A percentile compares a stretch with the other conserved stretches of the same genome.
These are phyloP conservation scores for Scalopus aquaticus DNA, from an alignment of 2,113 vertebrate species.

Conservation along the genomic window DNA sequence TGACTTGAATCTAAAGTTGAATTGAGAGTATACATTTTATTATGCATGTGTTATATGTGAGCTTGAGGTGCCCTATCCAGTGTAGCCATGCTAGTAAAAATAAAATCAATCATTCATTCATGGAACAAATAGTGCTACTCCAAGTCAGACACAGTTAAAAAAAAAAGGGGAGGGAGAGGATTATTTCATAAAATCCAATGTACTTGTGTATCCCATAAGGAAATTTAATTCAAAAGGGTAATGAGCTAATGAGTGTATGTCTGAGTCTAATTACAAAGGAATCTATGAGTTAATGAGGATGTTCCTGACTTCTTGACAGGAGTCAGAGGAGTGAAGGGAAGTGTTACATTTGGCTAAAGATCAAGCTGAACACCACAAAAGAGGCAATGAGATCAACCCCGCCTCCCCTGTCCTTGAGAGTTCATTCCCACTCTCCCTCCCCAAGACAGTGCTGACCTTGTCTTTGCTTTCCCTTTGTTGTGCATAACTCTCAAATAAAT, in stretches of 20 bases:
- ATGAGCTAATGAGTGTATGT: constrained; percentile 13
- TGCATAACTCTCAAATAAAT: background rate
- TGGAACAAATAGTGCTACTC: background rate
- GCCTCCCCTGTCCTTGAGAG: too few relatives aligned
- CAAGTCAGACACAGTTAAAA: background rate
- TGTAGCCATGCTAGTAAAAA: background rate
- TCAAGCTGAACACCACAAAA: background rate
- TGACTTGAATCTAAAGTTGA: background rate
- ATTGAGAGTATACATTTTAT: background rate
- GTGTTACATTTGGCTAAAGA: background rate
- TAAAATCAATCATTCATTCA: background rate
- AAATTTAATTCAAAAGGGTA: constrained; percentile 36
- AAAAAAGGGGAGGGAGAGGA: background rate
- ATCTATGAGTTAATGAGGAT: background rate
- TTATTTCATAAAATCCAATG: background rate
- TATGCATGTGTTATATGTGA: background rate
- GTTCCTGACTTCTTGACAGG: background rate
- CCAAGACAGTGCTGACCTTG: background rate
- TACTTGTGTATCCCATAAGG: background rate
- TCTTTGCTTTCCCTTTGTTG: background rate
- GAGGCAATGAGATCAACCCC: background rate
- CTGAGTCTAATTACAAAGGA: constrained; percentile 24
- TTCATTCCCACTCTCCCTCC: background rate
- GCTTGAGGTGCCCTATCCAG: background rate
- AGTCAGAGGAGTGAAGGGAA: background rate